Evolutionary conservation across 2,113 vertebrate genomes (phyloP).

Genomic region (Chaetops frenatus): DNA sequence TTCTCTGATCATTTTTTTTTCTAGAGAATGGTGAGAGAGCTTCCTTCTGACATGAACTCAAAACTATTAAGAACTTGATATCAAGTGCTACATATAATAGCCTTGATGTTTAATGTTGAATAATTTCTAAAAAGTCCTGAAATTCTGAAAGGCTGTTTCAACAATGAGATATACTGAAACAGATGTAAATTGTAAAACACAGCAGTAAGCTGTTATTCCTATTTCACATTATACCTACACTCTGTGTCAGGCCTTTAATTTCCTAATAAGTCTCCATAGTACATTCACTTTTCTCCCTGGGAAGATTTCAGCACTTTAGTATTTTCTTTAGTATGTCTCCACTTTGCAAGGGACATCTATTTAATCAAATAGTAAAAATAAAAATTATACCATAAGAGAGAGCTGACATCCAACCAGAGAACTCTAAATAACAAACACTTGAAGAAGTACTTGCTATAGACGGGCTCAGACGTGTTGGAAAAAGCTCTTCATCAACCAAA

Average conservation of each 20-base stretch:
- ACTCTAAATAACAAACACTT: background rate
- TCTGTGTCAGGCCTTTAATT: background rate
- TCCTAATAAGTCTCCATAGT: background rate
- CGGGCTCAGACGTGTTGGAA: background rate
- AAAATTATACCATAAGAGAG: background rate
- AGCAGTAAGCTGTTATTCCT: background rate
- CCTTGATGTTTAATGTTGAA: background rate
- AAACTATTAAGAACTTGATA: background rate
- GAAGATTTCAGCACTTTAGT: background rate
- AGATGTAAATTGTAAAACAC: background rate
- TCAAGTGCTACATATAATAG: background rate
- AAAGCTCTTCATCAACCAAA: conserved; percentile 11
- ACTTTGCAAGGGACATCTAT: background rate
- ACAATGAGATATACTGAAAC: background rate
- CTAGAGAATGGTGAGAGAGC: background rate
- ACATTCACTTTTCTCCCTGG: background rate
- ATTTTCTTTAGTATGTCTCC: background rate
- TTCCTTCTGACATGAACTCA: background rate
- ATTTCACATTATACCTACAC: background rate
- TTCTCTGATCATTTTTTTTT: background rate
- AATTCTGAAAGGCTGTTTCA: background rate
- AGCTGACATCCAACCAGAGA: background rate
- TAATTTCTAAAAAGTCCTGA: background rate
- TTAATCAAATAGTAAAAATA: background rate
- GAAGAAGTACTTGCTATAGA: background rate